Evolutionary conservation across 2,888 invertebrate genomes (phyloP).

Genomic region (Calameuta pallipes): DNA sequence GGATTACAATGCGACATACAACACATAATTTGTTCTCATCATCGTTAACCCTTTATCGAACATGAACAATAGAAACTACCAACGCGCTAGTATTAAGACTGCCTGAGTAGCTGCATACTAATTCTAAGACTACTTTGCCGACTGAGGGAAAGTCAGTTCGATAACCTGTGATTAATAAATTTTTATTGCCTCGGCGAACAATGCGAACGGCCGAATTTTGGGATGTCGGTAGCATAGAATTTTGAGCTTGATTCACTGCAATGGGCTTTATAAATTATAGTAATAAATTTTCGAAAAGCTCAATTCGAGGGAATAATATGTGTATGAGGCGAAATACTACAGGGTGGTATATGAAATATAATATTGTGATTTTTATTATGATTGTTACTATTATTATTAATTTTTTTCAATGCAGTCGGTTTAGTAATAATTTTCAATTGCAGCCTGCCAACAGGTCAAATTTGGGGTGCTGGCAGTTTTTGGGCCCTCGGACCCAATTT

Average conservation of each 20-base stretch:
- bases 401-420: neutral
- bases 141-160: no score
- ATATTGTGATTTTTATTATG: neutral
- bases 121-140: neutral
- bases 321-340: neutral
- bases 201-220: neutral
- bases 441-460: conserved; percentile 79
- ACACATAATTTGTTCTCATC: neutral
- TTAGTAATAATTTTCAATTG: neutral
- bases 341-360: neutral
- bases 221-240: neutral
- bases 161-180: neutral
- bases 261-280: neutral
- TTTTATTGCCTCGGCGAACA: neutral
- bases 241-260: neutral
- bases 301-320: neutral
- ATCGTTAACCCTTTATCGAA: neutral
- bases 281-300: neutral
- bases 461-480: conserved; percentile 81
- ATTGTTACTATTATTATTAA: neutral
- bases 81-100: neutral
- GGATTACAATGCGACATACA: neutral
- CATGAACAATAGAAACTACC: neutral
- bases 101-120: neutral
- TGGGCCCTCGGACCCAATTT: conserved; percentile 80